Evolutionary conservation across 2,888 invertebrate genomes (phyloP).

Genomic region (Bombyx huttoni): DNA sequence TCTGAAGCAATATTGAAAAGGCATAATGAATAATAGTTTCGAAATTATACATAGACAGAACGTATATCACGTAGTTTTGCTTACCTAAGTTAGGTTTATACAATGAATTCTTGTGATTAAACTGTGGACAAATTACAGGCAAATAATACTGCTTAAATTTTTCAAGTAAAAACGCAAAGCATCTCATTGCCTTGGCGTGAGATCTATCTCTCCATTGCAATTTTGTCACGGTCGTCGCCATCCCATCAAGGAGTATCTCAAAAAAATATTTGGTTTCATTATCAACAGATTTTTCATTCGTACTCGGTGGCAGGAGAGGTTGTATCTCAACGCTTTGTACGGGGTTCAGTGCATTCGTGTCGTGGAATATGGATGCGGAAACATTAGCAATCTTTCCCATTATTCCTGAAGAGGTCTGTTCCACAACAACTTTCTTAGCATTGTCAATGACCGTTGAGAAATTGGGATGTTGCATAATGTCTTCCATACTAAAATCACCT

Average conservation of each 20-base stretch:
- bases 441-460: conserved; percentile 47
- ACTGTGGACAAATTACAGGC: conserved; percentile 91
- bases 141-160: conserved; percentile 93
- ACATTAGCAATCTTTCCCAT: conserved; percentile 73
- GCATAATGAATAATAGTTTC: conserved; percentile 1
- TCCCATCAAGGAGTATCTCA: conserved; percentile 89
- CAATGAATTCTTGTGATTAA: conserved; percentile 82
- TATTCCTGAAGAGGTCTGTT: conserved; percentile 62
- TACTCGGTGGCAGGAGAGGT: conserved; percentile 84
- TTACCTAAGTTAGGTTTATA: conserved; percentile 86
- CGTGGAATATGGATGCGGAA: conserved; percentile 79
- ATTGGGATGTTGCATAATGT: conserved; percentile 75
- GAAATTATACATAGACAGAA: background rate
- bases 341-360: conserved; percentile 79
- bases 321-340: conserved; percentile 84
- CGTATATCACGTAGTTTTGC: conserved; percentile 10
- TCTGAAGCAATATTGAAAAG: conserved; percentile 46
- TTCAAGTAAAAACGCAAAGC: conserved; percentile 92
- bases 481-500: conserved; percentile 70
- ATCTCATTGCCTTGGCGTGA: conserved; percentile 82
- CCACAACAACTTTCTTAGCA: conserved; percentile 64
- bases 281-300: conserved; percentile 88
- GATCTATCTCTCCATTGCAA: conserved; percentile 92
- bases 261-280: conserved; percentile 89
- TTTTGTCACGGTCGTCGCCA: conserved; percentile 92